Evolutionary conservation across 2,888 invertebrate genomes (phyloP), one percentile per base, ranked within the genome.

Genomic region (Eumerus sabulonum): DNA sequence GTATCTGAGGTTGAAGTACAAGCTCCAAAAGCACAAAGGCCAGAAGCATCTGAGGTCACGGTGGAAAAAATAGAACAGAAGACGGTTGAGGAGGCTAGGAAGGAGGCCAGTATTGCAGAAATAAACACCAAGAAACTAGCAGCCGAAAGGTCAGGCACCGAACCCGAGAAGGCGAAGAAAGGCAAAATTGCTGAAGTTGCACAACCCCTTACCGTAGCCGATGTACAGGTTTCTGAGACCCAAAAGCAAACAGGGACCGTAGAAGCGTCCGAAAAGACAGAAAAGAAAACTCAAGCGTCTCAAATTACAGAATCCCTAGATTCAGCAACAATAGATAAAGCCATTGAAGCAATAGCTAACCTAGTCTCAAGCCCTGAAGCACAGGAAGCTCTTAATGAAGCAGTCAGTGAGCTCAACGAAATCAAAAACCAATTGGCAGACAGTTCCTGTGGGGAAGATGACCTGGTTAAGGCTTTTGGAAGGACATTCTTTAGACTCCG

Each of bases 401-500:
- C 68, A 9, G 38, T 68, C 9, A 16, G 19, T 5, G 79, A 74
- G 35, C 27, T 79, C 3, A 60, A 50, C 17, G 74, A 59, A 12
- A 14, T 70, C 9, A 74, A 74, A 19, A 64, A 59, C 5, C 47
- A 74, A 12, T 45, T 74, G 13, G 44, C 59, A 18, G 13, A 27
- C 4, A 64, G 64, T 1, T 18, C 11, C 17, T 12, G 35, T 0
- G 70, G 63, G n/a, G 64, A 70, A 1, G 56, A 72, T 14, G 38
- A 60, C 14, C 47, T 64, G 11, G 70, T 82, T 18, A 83, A 70
- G 44, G 71, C 57, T 74, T 77, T 81, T 7, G 64, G 81, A 2
- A 86, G 85, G 66, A 76, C 84, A 1, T 81, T 86, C 14, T 86
- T 87, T 1, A 85, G 85, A 48, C 70, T 88, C 1, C 81, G 84